Evolutionary conservation across 2,888 invertebrate species (phyloP).

Genomic region (Ophonus ardosiacus): DNA sequence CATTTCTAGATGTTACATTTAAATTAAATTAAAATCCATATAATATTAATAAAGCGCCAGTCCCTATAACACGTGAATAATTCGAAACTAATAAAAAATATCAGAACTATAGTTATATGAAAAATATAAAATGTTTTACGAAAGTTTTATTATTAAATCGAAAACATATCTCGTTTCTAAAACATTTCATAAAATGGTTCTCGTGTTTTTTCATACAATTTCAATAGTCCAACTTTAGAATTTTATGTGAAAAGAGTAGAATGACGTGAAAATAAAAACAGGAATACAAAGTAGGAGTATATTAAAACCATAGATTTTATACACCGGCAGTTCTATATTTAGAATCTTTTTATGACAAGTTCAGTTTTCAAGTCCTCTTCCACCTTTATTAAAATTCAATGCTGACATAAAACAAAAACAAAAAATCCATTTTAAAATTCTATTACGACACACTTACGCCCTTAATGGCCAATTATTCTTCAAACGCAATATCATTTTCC

Average conservation of each 20-base stretch:
- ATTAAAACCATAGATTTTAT: conserved; percentile 1
- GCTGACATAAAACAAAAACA: conserved; percentile 5
- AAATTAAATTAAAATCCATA: too few species aligned
- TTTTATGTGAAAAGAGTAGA: not conserved
- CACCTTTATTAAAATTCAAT: conserved; percentile 10
- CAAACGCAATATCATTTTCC: conserved; percentile 2
- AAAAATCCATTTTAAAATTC: not conserved
- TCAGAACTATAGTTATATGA: not conserved
- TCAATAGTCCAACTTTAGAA: not conserved
- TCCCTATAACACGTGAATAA: too few species aligned
- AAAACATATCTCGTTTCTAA: not conserved
- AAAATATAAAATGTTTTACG: not conserved
- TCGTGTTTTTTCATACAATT: not conserved
- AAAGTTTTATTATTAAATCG: not conserved
- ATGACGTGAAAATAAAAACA: not conserved
- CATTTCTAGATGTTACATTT: too few species aligned
- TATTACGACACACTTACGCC: not conserved
- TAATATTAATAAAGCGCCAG: too few species aligned
- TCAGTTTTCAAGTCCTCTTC: conserved; percentile 4
- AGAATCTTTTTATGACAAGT: conserved; percentile 25
- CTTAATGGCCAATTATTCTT: conserved; percentile 22
- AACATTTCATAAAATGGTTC: not conserved
- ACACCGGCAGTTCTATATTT: not conserved
- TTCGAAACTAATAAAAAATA: not conserved
- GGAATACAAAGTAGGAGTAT: not conserved